Evolutionary conservation across 2,113 vertebrate species (phyloP), one percentile per base, ranked within the genome.

Genomic region (Thalassarche chlororhynchos): DNA sequence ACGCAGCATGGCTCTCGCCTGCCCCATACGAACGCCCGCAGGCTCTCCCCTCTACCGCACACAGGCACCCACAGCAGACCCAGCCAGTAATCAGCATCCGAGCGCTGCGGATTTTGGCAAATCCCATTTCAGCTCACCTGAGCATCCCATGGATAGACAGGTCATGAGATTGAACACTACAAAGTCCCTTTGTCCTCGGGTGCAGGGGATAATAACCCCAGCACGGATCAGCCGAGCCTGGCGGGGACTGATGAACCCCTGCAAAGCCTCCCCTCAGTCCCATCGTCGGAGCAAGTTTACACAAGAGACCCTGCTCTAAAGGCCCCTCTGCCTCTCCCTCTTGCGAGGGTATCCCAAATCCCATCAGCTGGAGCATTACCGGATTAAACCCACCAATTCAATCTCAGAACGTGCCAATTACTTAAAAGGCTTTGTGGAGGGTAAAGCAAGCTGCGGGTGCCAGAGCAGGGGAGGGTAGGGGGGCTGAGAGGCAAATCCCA

Each of bases 1-100:
- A 26, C 4, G 0, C 15, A 47, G 62, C 9, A 5, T 0, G 3
- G 36, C 40, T 49, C 12, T 57, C 0, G 0, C 5, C 36, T 36
- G 46, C 24, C 21, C 61, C 8, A 0, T 46, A 9, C 2, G 8
- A 75, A 49, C 3, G 1, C 31, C 38, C 7, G 2, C 46, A 62
- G 20, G 9, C 34, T 75, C 42, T 84, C 9, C 3, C 10, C 18
- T 65, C 52, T 46, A 5, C n/a, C 4, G 2, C 54, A 36, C 7
- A 4, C 38, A 32, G 9, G 36, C 26, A 87, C 5, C 34, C 44
- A 21, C 19, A 52, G 49, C 49, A 83, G n/a, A 87, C 5, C 28
- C 47, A 28, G 46, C 12, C 76, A 90, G 62, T 25, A 91, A 62
- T 15, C 5, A 4, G 40, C 31, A 40, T 42, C 61, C 0, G 0